Evolutionary conservation across 2,113 vertebrate genomes (phyloP).

Genomic region (Cygnus atratus): DNA sequence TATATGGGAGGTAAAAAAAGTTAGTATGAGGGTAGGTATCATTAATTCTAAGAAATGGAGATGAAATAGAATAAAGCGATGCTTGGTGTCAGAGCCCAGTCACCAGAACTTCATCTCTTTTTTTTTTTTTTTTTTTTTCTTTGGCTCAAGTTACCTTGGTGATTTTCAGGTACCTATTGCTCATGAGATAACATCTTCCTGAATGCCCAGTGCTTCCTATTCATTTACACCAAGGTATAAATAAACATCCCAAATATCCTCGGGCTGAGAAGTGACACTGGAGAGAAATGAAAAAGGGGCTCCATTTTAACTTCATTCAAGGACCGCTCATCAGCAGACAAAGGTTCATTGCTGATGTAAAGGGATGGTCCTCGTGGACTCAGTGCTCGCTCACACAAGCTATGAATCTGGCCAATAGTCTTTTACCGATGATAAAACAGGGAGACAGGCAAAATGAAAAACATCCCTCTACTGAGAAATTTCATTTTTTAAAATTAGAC

Average conservation of each 20-base stretch:
- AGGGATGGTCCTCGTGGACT: neutral
- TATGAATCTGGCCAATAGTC: neutral
- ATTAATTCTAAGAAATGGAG: neutral
- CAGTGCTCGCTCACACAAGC: neutral
- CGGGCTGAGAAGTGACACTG: neutral
- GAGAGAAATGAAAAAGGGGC: neutral
- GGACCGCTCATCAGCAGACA: neutral
- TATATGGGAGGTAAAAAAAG: neutral
- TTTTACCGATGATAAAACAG: slow-evolving; percentile 9
- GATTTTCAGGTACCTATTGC: neutral
- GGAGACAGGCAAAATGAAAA: slow-evolving; percentile 10
- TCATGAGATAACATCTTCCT: neutral
- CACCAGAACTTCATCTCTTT: neutral
- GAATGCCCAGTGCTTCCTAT: neutral
- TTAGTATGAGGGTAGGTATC: neutral
- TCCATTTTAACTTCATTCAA: neutral
- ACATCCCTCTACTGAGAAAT: neutral
- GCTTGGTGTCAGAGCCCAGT: neutral
- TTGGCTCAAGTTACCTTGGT: neutral
- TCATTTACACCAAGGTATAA: neutral
- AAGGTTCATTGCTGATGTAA: neutral
- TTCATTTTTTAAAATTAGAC: neutral
- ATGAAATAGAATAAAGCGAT: neutral
- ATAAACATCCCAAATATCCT: neutral
- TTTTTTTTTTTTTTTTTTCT: neutral